Evolutionary conservation across 2,888 invertebrate genomes (phyloP), one percentile per base, ranked within the genome.

Genomic region (Buathra laborator): DNA sequence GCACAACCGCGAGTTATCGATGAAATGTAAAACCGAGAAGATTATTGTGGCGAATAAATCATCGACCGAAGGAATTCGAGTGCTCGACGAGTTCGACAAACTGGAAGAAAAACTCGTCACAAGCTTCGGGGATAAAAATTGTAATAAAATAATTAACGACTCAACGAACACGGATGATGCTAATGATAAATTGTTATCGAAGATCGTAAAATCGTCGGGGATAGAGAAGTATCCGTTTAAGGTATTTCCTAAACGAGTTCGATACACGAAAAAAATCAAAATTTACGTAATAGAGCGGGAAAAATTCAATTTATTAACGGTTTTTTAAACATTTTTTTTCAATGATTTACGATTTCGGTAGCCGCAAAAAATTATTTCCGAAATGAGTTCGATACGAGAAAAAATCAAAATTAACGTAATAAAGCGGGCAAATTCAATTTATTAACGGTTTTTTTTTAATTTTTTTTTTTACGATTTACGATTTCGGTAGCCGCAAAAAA

Each of bases 401-500:
- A 19, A 19, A 7, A 53, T 6, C 66, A 9, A 16, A 43, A 43
- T 29, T 43, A 66, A 66, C 43, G 43, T 66, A 16, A 51, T 51
- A 16, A n/a, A n/a, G 16, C 16, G 51, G 16, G 19, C 4, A 7
- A 51, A 51, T 51, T 12, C 46, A 6, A 46, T 46, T 46, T 46
- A 3, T 46, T 7, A 46, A 46, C 7, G 10, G 3, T 9, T 10
- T 14, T 24, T 56, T 9, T 10, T 56, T 56, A n/a, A n/a, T 12
- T 19, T 56, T 62, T 37, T 24, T 29, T 24, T 48, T 19, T 19
- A 5, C 12, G 51, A 78, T 48, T 53, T 59, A 46, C 16, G 56
- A 56, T 78, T 81, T 16, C 32, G 16, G 64, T 64, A 81, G 90
- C 44, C 86, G 71, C 89, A 87, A 87, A 90, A 87, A 87, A 67